Evolutionary conservation across 2,888 invertebrate species (phyloP), one percentile per base, ranked within the genome.

Genomic region (Mechanitis messenoides): DNA sequence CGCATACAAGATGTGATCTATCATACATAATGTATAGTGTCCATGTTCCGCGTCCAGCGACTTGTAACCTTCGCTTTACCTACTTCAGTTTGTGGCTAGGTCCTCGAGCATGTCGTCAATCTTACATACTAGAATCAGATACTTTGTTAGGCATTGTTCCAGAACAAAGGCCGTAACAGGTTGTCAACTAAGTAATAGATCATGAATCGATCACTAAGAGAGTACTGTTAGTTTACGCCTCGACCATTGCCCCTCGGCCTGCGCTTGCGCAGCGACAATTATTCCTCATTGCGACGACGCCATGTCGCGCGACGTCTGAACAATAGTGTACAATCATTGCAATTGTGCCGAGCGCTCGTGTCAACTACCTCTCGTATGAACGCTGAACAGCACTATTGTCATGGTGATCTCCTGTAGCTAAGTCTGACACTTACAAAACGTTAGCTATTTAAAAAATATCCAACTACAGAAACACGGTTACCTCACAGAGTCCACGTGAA

Each of bases 281-380:
- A 80, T 79, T 76, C 74, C 72, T 80, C 72, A 73, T 74, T 77
- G 74, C 75, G 75, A 63, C 74, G 68, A 42, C 65, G 67, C 70
- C 62, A 71, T 20, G 20, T 20, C 20, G 20, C 20, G 20, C 20
- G 20, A 20, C 20, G 20, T 20, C 73, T 78, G 77, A 84, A 89
- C 87, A 87, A 88, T 87, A 83, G 83, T 79, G 77, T 77, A 84
- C 87, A 85, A 85, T 84, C 84, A 79, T 77, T 71, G 78, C 80
- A 80, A 81, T 79, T 84, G 83, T 83, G 74, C 74, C 69, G 71
- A 74, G 73, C 70, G 78, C 75, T 75, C 75, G 81, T 83, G 87
- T 84, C 87, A 81, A 84, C 85, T 79, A 85, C 81, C 84, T 85
- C 83, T 79, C 76, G 78, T 78, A 77, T 80, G 81, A 78, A 80